phyloP scores from a whole-genome alignment of 2,797 vertebrate species.

The Parauchenoglanis ngamensis region DNA sequence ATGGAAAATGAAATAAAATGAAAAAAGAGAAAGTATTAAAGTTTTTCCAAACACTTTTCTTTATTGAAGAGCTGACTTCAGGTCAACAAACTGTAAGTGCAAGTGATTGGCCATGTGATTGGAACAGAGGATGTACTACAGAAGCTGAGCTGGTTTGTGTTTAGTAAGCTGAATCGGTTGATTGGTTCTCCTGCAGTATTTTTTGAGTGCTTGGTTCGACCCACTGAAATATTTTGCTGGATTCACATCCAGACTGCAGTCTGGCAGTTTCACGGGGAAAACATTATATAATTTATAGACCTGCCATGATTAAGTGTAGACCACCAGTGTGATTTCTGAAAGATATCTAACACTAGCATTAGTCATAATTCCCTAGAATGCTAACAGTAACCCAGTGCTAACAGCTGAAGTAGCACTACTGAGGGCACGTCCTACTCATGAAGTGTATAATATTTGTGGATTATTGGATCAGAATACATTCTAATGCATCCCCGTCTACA shows the following conservation, averaged over 20 bases:
- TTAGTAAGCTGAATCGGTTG: background rate
- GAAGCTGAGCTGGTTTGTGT: background rate
- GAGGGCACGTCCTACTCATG: background rate
- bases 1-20: background rate
- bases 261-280: background rate
- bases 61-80: background rate
- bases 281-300: constrained; percentile 15
- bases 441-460: background rate
- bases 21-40: background rate
- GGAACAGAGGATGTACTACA: background rate
- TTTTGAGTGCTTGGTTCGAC: background rate
- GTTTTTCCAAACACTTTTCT: background rate
- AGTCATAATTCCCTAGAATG: background rate
- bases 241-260: background rate
- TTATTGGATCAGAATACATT: background rate
- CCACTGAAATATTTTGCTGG: background rate
- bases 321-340: constrained; percentile 15
- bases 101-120: background rate
- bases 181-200: background rate
- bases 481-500: background rate
- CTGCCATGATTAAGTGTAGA: constrained; percentile 1
- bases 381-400: background rate
- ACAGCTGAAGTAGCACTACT: background rate
- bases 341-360: background rate
- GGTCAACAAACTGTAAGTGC: background rate